phyloP scores from a whole-genome alignment of 2,113 vertebrate species.

The Scytalopus superciliaris region DNA sequence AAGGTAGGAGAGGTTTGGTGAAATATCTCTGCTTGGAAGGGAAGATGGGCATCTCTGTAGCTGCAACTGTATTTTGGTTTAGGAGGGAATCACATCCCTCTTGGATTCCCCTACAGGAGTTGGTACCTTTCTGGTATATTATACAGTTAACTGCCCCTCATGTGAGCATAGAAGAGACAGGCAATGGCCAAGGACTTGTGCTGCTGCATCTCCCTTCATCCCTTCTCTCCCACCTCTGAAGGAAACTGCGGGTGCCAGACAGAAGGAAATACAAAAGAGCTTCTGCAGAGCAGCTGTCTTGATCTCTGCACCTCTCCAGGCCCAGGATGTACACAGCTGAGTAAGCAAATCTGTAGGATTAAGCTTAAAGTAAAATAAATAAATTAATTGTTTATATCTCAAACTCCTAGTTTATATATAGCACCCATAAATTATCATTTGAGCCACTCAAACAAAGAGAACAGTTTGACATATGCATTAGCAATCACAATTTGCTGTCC shows the following conservation, averaged over 20 bases:
- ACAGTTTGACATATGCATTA: neutral
- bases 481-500: neutral
- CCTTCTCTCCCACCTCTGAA: neutral
- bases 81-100: neutral
- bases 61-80: neutral
- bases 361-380: neutral
- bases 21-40: neutral
- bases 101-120: neutral
- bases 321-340: neutral
- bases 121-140: neutral
- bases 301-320: neutral
- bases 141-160: neutral
- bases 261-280: neutral
- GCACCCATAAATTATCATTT: neutral
- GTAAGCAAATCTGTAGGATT: neutral
- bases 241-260: neutral
- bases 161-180: accelerated
- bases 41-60: neutral
- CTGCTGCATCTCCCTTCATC: neutral
- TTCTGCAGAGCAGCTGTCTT: neutral
- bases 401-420: neutral
- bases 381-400: neutral
- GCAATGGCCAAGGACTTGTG: neutral
- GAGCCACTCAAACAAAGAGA: neutral
- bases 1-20: neutral